Conservation (phyloP, 92 coral and sea anemone species). For the Umimayanthus chanpuru region DNA sequence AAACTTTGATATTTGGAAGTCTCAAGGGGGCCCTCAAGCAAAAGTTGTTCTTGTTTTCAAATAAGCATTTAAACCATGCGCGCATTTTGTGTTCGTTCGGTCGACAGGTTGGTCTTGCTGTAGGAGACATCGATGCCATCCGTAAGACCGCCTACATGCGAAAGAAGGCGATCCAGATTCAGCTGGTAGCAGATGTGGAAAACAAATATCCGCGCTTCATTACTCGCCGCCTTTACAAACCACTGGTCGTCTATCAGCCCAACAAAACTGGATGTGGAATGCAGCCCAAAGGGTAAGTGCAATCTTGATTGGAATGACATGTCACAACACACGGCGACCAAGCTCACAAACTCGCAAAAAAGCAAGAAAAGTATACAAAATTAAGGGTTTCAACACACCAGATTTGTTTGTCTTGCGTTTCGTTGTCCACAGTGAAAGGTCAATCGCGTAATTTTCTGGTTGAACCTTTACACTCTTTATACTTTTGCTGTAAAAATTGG, state of each 20-base stretch:
- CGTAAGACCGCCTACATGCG: conserved; percentile 55
- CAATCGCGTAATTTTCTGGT: no score
- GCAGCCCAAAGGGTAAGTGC: not conserved
- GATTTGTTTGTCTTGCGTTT: no score
- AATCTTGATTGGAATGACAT: not conserved
- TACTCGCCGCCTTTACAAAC: conserved; percentile 62
- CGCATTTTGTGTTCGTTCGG: not conserved
- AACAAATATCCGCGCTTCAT: conserved; percentile 65
- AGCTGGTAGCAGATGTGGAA: conserved; percentile 71
- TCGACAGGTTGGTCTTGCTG: conserved; percentile 63
- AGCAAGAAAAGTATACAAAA: no score
- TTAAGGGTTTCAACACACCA: no score
- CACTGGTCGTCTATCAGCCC: conserved; percentile 44
- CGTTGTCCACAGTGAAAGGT: no score
- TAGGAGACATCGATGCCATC: conserved; percentile 64
- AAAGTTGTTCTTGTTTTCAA: no score
- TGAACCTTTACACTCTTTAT: no score
- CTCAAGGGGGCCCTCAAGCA: no score
- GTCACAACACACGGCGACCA: no score
- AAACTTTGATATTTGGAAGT: no score
- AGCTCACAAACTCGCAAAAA: no score
- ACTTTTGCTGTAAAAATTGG: no score
- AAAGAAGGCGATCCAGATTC: conserved; percentile 69
- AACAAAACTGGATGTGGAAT: conserved; percentile 17
- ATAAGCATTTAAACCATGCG: not conserved